These are phyloP conservation scores for Trematomus loennbergii DNA, from an alignment of 2,113 vertebrate genomes.

Conservation along the genomic window DNA sequence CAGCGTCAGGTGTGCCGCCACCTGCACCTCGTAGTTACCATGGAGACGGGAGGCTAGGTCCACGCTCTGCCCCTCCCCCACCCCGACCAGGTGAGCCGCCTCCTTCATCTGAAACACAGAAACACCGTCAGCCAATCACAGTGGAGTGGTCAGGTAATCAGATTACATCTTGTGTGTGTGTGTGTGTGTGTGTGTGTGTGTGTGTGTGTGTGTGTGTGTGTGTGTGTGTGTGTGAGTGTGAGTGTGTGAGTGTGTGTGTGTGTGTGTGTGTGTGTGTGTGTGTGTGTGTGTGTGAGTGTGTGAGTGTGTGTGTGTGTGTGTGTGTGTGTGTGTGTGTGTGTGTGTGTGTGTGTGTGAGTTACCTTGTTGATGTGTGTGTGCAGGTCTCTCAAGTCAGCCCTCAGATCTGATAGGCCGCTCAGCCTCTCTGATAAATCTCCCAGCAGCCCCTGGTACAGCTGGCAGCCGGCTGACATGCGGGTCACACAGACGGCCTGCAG, in stretches of 20 bases:
- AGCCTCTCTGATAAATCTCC: slow-evolving; percentile 26
- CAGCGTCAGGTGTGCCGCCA: slow-evolving; percentile 73
- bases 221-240: neutral
- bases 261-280: too few species aligned
- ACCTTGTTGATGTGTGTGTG: slow-evolving; percentile 68
- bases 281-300: too few species aligned
- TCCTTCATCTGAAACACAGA: slow-evolving; percentile 66
- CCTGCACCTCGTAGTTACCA: slow-evolving; percentile 64
- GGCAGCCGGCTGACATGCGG: slow-evolving; percentile 55
- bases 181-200: too few species aligned
- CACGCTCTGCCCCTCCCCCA: fast-evolving
- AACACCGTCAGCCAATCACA: neutral
- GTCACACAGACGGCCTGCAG: slow-evolving; percentile 71
- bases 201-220: too few species aligned
- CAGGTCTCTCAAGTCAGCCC: slow-evolving; percentile 71
- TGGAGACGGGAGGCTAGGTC: slow-evolving; percentile 53
- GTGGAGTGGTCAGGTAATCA: neutral
- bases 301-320: too few species aligned
- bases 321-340: neutral
- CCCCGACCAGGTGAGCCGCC: neutral
- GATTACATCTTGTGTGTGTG: too few species aligned
- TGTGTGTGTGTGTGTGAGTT: neutral
- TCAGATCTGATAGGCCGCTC: slow-evolving; percentile 40
- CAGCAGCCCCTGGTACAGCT: slow-evolving; percentile 70
- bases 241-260: neutral